Evolutionary conservation across 1,140 invertebrate genomes (phyloP), one percentile per base, ranked within the genome.

Genomic region (Rhagoletis pomonella): DNA sequence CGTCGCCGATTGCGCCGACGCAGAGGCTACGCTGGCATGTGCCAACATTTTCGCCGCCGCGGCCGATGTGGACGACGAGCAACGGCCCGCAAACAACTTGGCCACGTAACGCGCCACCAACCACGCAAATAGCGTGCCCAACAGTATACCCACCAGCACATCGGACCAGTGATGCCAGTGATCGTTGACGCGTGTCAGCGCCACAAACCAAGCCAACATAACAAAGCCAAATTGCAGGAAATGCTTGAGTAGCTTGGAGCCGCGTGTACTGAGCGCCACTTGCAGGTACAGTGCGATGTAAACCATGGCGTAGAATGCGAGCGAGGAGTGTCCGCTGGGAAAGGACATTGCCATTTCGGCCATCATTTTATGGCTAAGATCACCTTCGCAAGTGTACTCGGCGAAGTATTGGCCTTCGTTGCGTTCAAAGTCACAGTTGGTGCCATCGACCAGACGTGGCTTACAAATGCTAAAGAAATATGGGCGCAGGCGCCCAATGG

Each of bases 141-240:
- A 93, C 7, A 90, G 73, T 60, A 94, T 93, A 4, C 95, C 95
- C 55, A 94, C 94, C 0, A 96, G 91, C 2, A 96, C 95, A 91
- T 96, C 96, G 89, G 90, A 91, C 91, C 98, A 99, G 91, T 99
- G 98, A 93, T 99, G 98, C 94, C 99, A 99, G 93, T 99, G 98
- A 94, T 99, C 97, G 1, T 97, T 97, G 39, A 99, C 95, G 58
- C 98, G 94, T 1, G 97, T 96, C 94, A 98, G 95, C 12, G 96
- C 96, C 1, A 97, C 97, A 91, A 95, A 97, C 95, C 96, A 96
- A 17, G 97, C 96, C 90, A 97, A 93, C 91, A 96, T 94, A 44
- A 98, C 93, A 50, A 96, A 95, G 4, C 96, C 88, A 89, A 96
- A 96, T 93, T 97, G 97, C 12, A 97, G 91, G 14, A 96, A 94